These are phyloP conservation scores for Neodon shergylaensis DNA, from an alignment of 2,113 vertebrate genomes.

Conservation along the genomic window DNA sequence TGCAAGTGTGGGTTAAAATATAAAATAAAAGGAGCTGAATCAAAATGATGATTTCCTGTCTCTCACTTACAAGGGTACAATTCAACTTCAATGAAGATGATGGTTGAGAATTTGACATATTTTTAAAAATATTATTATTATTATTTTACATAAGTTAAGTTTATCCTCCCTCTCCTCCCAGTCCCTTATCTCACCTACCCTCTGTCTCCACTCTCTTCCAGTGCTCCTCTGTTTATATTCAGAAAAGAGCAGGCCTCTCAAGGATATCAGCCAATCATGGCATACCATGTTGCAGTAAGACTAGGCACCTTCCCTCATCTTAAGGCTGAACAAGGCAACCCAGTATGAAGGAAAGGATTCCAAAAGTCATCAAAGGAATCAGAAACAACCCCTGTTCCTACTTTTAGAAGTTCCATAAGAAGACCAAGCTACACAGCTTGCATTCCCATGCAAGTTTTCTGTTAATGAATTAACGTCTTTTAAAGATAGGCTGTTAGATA, in stretches of 20 bases:
- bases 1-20: constrained; percentile 24
- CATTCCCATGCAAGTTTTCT: not conserved
- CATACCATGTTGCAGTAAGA: not conserved
- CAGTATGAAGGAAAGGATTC: not conserved
- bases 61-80: not conserved
- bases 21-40: not conserved
- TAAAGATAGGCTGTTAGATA: not conserved
- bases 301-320: not conserved
- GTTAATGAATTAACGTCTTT: not conserved
- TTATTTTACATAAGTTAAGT: not conserved
- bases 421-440: not conserved
- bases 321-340: not conserved
- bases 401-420: not conserved
- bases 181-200: not conserved
- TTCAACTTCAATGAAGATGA: constrained; percentile 36
- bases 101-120: not conserved
- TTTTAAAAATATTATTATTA: not conserved
- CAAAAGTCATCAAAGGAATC: not conserved
- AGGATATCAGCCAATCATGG: not conserved
- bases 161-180: not conserved
- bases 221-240: not conserved
- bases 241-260: not conserved
- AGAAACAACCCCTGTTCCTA: not conserved
- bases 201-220: not conserved
- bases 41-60: not conserved